These are phyloP conservation scores for Lycocorax pyrrhopterus DNA, from an alignment of 2,113 vertebrate genomes.

Conservation along the genomic window DNA sequence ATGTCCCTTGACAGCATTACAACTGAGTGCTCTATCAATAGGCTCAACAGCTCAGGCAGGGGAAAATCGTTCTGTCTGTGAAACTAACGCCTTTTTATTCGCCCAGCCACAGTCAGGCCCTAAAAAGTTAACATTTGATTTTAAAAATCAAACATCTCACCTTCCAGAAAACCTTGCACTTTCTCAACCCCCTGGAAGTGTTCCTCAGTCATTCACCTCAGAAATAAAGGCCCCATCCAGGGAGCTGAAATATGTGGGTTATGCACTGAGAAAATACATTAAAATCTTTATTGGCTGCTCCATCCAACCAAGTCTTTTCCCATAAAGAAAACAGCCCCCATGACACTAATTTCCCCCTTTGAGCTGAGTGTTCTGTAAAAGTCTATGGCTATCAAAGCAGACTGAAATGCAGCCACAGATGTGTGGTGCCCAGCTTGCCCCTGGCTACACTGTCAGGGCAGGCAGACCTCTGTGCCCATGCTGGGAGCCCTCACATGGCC, in stretches of 20 bases:
- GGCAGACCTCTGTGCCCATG: constrained; percentile 24
- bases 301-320: constrained; percentile 53
- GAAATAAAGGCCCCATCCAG: constrained; percentile 20
- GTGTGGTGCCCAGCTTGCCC: constrained; percentile 28
- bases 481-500: neutral
- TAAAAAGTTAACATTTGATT: neutral
- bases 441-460: neutral
- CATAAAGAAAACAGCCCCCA: constrained; percentile 59
- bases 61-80: neutral
- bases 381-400: constrained; percentile 52
- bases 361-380: constrained; percentile 50
- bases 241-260: constrained; percentile 6
- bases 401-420: constrained; percentile 45
- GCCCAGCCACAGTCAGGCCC: neutral
- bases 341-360: constrained; percentile 64
- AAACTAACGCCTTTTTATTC: neutral
- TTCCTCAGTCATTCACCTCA: neutral
- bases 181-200: neutral
- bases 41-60: neutral
- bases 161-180: neutral
- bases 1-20: neutral
- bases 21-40: neutral
- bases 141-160: neutral
- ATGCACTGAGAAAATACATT: constrained; percentile 48
- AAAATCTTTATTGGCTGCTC: constrained; percentile 56